Evolutionary conservation across 2,888 invertebrate species (phyloP).

Genomic region (Gasteruption jaculator): DNA sequence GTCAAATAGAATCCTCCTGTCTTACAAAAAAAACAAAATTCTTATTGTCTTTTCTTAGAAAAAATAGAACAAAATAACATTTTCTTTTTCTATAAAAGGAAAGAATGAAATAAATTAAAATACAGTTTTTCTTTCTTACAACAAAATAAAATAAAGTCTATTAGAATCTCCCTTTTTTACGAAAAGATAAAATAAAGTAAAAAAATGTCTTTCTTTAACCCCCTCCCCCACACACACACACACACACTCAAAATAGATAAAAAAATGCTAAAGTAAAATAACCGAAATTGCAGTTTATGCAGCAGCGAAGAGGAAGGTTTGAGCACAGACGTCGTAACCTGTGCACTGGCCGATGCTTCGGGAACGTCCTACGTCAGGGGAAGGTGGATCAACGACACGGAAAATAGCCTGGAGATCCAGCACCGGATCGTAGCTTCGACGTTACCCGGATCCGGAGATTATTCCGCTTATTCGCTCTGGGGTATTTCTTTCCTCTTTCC

Average conservation of each 20-base stretch:
- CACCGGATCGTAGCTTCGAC: conserved; percentile 80
- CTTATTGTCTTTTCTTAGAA: too few species aligned
- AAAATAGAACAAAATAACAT: too few species aligned
- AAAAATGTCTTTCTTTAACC: too few species aligned
- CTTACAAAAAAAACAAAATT: too few species aligned
- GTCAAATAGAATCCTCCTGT: too few species aligned
- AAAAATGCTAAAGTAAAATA: too few species aligned
- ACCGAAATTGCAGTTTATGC: conserved; percentile 30
- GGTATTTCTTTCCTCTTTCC: conserved; percentile 53
- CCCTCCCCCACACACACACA: too few species aligned
- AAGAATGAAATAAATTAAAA: too few species aligned
- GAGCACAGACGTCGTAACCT: conserved; percentile 42
- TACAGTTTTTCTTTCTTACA: too few species aligned
- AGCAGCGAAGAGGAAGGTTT: conserved; percentile 45
- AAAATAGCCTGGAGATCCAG: conserved; percentile 65
- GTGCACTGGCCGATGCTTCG: conserved; percentile 66
- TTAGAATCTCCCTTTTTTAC: background rate
- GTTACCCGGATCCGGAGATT: conserved; percentile 79
- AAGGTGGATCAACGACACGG: conserved; percentile 70
- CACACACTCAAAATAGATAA: too few species aligned
- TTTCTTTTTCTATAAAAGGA: too few species aligned
- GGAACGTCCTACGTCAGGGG: conserved; percentile 77
- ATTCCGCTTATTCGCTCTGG: conserved; percentile 73
- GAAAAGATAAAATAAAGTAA: background rate
- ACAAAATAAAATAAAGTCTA: background rate